phyloP scores from a whole-genome alignment of 2,797 vertebrate species.

The Chaetophractus vellerosus region DNA sequence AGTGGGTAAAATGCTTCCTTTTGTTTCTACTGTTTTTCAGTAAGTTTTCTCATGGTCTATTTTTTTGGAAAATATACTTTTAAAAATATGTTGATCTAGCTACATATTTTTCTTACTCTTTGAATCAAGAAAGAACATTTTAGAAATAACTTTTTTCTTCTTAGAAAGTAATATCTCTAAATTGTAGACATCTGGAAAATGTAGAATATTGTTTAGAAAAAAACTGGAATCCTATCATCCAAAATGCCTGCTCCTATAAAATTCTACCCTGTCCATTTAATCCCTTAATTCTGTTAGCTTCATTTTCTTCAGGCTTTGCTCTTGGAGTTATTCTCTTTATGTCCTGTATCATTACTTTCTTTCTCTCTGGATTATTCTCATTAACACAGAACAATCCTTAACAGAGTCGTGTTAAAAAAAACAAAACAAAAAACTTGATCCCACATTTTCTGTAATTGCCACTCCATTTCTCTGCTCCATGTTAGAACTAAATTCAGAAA shows the following conservation, averaged over 20 bases:
- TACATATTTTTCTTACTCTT: conserved; percentile 9
- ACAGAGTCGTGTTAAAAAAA: conserved; percentile 42
- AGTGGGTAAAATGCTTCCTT: conserved; percentile 20
- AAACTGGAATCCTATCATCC: neutral
- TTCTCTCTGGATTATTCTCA: neutral
- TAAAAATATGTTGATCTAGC: conserved; percentile 24
- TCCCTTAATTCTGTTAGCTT: neutral
- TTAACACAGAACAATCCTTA: conserved; percentile 21
- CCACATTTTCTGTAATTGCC: conserved; percentile 24
- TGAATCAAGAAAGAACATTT: conserved; percentile 55
- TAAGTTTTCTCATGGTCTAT: conserved; percentile 2
- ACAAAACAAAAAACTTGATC: neutral
- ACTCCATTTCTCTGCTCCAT: neutral
- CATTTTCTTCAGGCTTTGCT: conserved; percentile 49
- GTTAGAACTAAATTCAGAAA: neutral
- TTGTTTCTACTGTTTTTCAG: neutral
- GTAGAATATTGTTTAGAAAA: conserved; percentile 34
- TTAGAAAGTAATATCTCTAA: conserved; percentile 32
- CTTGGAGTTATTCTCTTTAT: conserved; percentile 42
- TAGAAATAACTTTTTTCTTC: conserved; percentile 15
- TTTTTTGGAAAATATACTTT: conserved; percentile 42
- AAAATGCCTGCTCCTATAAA: neutral
- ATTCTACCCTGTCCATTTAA: conserved; percentile 22
- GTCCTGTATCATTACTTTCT: neutral
- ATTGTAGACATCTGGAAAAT: conserved; percentile 36